Evolutionary conservation across 2,888 invertebrate species (phyloP), one percentile per base, ranked within the genome.

Genomic region (Tetragonisca angustula): DNA sequence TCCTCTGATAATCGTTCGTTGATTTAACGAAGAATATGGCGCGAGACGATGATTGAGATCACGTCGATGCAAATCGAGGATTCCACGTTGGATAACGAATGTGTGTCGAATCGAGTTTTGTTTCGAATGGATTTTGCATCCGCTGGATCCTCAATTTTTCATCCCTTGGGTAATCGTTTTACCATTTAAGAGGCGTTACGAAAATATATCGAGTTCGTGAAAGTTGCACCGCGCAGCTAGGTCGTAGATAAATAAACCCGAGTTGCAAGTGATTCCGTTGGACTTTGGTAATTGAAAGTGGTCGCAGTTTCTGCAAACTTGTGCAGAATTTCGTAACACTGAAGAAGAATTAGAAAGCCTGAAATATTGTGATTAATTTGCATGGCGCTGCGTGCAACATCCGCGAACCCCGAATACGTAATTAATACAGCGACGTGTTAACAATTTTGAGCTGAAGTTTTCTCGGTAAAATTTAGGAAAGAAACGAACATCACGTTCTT

Each of bases 291-390:
- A 72, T 61, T 71, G n/a, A 17, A 36, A 52, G 36, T 56, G 70
- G 49, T 71, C 65, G n/a, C 59, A 52, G 21, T 61, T 43, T 9
- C 13, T 0, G 50, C 15, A 5, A 19, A 24, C 50, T 70, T 65
- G 59, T 36, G 79, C 43, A 54, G 64, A 79, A 79, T 75, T 76
- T 36, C 4, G 3, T 1, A 49, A 4, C 15, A n/a, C n/a, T 2
- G 0, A 2, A n/a, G 64, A 19, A 27, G 19, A 54, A 64, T 68
- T 32, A 54, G 36, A 27, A 5, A 50, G 68, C 17, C 27, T 11
- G n/a, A 50, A 61, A 49, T 78, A 76, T 79, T 62, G 65, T 15
- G 65, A 71, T 80, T 79, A 70, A 79, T 80, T 80, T 78, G 65
- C 65, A 78, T 79, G 9, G 43, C 24, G 32, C 24, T 67, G 64